These are phyloP conservation scores for Aromia moschata DNA, from an alignment of 2,888 invertebrate genomes.

Conservation along the genomic window DNA sequence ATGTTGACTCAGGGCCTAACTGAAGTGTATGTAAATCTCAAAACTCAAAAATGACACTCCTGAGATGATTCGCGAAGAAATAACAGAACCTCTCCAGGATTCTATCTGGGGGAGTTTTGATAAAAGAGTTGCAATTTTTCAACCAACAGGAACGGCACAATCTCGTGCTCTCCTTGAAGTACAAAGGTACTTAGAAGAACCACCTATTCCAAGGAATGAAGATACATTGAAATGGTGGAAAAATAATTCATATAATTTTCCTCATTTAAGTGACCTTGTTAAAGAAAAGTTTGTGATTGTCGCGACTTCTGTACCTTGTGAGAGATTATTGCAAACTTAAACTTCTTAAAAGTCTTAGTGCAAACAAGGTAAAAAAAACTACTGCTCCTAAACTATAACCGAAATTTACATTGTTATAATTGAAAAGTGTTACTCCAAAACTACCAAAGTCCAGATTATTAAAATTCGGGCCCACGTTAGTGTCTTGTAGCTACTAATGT, in stretches of 20 bases:
- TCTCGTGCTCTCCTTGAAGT: conserved; percentile 37
- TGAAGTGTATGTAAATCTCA: conserved; percentile 22
- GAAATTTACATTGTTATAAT: background rate
- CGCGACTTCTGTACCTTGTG: conserved; percentile 31
- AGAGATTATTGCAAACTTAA: conserved; percentile 25
- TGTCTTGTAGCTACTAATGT: no score
- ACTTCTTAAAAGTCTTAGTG: conserved; percentile 22
- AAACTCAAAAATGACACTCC: conserved; percentile 12
- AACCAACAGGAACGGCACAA: conserved; percentile 19
- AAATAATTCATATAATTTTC: conserved; percentile 34
- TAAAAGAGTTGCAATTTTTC: conserved; percentile 15
- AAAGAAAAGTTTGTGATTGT: conserved; percentile 29
- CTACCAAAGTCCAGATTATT: no score
- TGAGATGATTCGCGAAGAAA: no score
- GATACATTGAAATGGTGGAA: conserved; percentile 37
- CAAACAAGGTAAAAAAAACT: conserved; percentile 26
- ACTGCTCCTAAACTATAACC: conserved; percentile 19
- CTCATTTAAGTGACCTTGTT: conserved; percentile 25
- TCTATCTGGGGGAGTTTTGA: conserved; percentile 24
- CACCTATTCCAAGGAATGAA: conserved; percentile 24
- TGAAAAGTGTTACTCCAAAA: no score
- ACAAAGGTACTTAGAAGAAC: conserved; percentile 36
- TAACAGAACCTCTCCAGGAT: no score
- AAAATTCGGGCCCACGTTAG: no score
- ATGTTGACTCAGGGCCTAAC: conserved; percentile 28